Conservation (phyloP, 2,888 invertebrate genomes). For the Scaptodrosophila latifasciaeformis region DNA sequence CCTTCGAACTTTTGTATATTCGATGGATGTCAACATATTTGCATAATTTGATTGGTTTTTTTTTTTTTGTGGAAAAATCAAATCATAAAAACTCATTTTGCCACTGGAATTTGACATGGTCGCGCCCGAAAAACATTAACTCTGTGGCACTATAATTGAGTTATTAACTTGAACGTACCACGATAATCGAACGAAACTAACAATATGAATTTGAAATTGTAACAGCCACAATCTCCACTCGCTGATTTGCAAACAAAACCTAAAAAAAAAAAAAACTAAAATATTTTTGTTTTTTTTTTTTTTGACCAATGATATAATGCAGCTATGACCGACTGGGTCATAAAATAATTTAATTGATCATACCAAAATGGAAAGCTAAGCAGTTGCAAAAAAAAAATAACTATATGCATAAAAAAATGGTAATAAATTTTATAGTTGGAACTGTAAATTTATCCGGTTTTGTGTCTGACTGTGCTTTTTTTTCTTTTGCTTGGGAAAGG, state of each 20-base stretch:
- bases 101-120: slow-evolving; percentile 19
- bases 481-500: too few species aligned
- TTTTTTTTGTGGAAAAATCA: too few species aligned
- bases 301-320: slow-evolving; percentile 7
- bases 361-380: slow-evolving; percentile 32
- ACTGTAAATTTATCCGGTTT: too few species aligned
- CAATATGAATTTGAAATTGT: too few species aligned
- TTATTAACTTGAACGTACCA: slow-evolving; percentile 7
- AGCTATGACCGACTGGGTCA: slow-evolving; percentile 3
- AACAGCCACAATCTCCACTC: too few species aligned
- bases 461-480: too few species aligned
- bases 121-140: not conserved
- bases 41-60: too few species aligned
- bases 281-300: too few species aligned
- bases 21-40: too few species aligned
- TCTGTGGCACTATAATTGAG: slow-evolving; percentile 13
- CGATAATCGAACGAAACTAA: slow-evolving; percentile 2
- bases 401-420: slow-evolving; percentile 28
- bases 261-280: too few species aligned
- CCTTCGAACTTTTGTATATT: too few species aligned
- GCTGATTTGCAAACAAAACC: too few species aligned
- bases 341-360: slow-evolving; percentile 35
- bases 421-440: slow-evolving; percentile 35
- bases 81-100: slow-evolving; percentile 6
- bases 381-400: slow-evolving; percentile 34